Percentiles rank a stretch among this genome's conserved stretches.
phyloP scores from a whole-genome alignment of 2,113 vertebrate genomes.

The Hypomesus transpacificus region DNA sequence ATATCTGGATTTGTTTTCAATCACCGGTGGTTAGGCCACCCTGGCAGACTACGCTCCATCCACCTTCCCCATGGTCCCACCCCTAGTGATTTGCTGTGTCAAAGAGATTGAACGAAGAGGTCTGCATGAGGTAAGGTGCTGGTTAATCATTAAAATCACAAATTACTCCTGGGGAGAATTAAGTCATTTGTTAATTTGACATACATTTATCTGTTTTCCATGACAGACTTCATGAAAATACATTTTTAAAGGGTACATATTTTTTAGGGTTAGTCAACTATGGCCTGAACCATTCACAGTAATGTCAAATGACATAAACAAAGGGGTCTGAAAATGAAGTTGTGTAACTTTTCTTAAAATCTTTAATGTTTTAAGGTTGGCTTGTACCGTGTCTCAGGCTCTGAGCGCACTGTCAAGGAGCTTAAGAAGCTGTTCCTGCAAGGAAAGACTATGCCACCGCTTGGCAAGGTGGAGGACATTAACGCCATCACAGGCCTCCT shows the following conservation, averaged over 20 bases:
- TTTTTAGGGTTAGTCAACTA: constrained; percentile 19
- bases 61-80: constrained; percentile 84
- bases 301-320: constrained; percentile 10
- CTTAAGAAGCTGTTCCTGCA: constrained; percentile 86
- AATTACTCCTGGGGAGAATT: no score
- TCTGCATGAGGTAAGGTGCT: constrained; percentile 77
- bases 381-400: constrained; percentile 86
- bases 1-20: neutral
- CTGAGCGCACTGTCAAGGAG: constrained; percentile 83
- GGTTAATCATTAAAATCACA: neutral
- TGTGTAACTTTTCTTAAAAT: neutral
- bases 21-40: constrained; percentile 67
- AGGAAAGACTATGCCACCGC: constrained; percentile 76
- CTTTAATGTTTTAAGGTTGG: constrained; percentile 69
- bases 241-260: neutral
- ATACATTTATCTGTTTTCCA: no score
- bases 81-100: constrained; percentile 84
- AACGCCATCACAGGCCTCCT: constrained; percentile 83
- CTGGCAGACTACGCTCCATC: constrained; percentile 83
- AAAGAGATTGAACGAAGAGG: constrained; percentile 91
- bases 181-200: no score
- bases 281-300: neutral
- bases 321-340: constrained; percentile 11
- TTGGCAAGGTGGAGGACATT: constrained; percentile 87
- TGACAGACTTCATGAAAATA: no score